Evolutionary conservation across 37 sponge, comb jelly and placozoan genomes (phyloP), one percentile per base, ranked within the genome.

Genomic region (Beroe ovata): DNA sequence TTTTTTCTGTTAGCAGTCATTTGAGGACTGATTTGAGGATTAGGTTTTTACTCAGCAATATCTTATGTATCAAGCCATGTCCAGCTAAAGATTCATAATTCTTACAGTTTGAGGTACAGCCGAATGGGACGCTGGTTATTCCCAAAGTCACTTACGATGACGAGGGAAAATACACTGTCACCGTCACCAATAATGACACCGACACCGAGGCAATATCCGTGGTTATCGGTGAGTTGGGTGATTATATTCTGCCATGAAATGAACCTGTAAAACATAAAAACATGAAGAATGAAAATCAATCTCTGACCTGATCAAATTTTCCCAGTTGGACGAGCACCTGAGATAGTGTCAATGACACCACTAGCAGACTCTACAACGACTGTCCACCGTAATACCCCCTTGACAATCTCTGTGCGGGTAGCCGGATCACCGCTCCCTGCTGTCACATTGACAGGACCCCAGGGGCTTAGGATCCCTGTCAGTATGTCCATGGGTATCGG

Each of bases 151-250:
- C n/a, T 25, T 36, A 33, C 22, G 84, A 77, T 36, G 54, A 77
- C 47, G 84, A 77, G 47, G 84, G 84, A 40, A 35, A 8, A 21
- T 77, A 40, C 84, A 77, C 84, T 18, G 38, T 77, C 16, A 20
- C 54, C 28, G 84, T 35, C 14, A 77, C 39, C 47, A 77, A 77
- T 54, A 3, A 25, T 66, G 84, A 77, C 22, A 21, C 54, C 1
- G 84, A 77, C 20, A n/a, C 42, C 3, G 84, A 77, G 54, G 4
- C 84, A 6, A 37, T 77, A n/a, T 14, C 26, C 14, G 22, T 77
- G 39, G 28, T 77, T 26, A 40, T 77, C 2, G 84, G 84, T 77
- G n/a, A 42, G 63, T 25, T 16, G 54, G 11, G 11, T 47, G n/a
- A n/a, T n/a, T n/a, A n/a, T n/a, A n/a, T n/a, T n/a, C n/a, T n/a